Evolutionary conservation across 1,140 invertebrate genomes (phyloP).

Genomic region (Eumaeus atala): DNA sequence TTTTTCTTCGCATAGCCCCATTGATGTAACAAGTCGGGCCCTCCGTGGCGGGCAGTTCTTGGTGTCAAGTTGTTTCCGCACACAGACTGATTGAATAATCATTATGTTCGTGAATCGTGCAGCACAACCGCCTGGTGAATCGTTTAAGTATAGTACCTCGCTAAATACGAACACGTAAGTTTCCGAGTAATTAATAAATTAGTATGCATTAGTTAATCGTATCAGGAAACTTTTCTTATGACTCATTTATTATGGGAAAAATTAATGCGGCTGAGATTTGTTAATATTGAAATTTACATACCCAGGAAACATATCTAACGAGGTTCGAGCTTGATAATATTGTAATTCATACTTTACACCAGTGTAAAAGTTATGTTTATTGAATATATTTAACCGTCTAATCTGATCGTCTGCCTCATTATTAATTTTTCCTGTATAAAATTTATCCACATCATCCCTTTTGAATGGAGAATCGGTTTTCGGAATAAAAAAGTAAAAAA

Average conservation of each 20-base stretch:
- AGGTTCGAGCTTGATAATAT: no score
- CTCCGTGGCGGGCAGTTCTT: constrained; percentile 10
- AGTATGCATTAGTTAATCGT: constrained; percentile 25
- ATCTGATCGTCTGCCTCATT: no score
- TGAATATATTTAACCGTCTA: no score
- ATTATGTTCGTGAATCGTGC: constrained; percentile 29
- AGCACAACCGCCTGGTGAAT: constrained; percentile 23
- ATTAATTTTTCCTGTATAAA: no score
- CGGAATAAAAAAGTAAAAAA: no score
- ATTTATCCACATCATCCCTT: no score
- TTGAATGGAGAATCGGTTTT: no score
- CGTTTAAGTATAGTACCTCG: constrained; percentile 20
- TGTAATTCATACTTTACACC: no score
- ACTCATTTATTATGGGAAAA: constrained; percentile 16
- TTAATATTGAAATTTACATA: constrained; percentile 9
- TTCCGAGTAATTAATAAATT: constrained; percentile 31
- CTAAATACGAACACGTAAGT: constrained; percentile 25
- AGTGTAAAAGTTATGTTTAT: no score
- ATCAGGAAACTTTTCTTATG: constrained; percentile 20
- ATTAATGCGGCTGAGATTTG: constrained; percentile 7
- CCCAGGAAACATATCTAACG: neutral
- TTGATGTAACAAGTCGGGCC: constrained; percentile 12
- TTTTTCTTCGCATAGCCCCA: constrained; percentile 16
- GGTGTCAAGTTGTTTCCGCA: constrained; percentile 23
- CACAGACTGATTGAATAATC: constrained; percentile 24